Evolutionary conservation across 2,888 invertebrate genomes (phyloP).

Genomic region (Drosophila siamana): DNA sequence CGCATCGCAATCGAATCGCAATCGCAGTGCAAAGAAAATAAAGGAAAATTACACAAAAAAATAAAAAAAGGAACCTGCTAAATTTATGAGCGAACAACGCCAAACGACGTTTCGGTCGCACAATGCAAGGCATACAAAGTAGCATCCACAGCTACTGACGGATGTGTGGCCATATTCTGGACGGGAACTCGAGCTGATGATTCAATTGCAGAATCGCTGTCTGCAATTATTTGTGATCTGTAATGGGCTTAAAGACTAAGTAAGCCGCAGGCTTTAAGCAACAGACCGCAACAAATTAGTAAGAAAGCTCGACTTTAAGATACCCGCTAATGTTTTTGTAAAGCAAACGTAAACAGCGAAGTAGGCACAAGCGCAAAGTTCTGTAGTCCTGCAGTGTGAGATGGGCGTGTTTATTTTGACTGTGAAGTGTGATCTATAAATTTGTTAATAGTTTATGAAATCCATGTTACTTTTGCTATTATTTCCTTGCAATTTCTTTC

Average conservation of each 20-base stretch:
- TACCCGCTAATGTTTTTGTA: too few species aligned
- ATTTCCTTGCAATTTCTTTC: too few species aligned
- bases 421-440: too few species aligned
- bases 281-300: background rate
- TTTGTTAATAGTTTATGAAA: too few species aligned
- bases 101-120: conserved; percentile 73
- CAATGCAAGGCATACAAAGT: conserved; percentile 72
- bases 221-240: conserved; percentile 23
- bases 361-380: too few species aligned
- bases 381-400: too few species aligned
- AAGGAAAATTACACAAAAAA: conserved; percentile 62
- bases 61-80: conserved; percentile 37
- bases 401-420: too few species aligned
- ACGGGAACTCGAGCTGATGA: background rate
- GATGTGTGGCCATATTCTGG: conserved; percentile 34
- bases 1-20: background rate
- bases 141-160: conserved; percentile 50
- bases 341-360: too few species aligned
- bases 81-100: conserved; percentile 76
- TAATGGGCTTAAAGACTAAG: conserved; percentile 11
- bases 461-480: too few species aligned
- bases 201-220: conserved; percentile 8
- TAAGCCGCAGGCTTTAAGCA: background rate
- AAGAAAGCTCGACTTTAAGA: too few species aligned
- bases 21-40: conserved; percentile 35